Evolutionary conservation across 2,113 vertebrate species (phyloP).

Genomic region (Agapornis roseicollis): DNA sequence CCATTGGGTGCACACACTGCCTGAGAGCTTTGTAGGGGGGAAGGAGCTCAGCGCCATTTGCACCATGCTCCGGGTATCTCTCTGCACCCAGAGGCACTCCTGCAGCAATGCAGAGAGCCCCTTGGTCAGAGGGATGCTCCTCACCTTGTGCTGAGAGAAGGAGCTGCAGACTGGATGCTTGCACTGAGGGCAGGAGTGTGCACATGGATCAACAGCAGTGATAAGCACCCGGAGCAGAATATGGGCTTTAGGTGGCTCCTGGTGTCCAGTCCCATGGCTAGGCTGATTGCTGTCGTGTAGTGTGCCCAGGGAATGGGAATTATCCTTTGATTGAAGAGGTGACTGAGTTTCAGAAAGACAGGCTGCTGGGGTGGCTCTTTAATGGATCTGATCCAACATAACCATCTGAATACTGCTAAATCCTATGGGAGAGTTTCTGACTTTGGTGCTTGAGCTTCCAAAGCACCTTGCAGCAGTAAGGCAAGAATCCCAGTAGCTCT

Average conservation of each 20-base stretch:
- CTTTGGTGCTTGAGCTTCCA: neutral
- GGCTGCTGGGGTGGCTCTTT: neutral
- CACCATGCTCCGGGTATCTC: neutral
- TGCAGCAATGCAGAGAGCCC: neutral
- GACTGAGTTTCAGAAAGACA: neutral
- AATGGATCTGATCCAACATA: neutral
- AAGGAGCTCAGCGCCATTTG: neutral
- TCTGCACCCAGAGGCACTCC: neutral
- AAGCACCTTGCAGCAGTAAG: neutral
- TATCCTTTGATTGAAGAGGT: neutral
- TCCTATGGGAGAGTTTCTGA: neutral
- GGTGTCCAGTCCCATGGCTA: neutral
- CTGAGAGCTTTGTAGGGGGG: neutral
- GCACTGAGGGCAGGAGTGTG: neutral
- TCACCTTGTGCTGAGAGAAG: neutral
- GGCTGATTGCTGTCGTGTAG: neutral
- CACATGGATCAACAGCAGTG: neutral
- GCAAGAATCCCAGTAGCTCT: neutral
- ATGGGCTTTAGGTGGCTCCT: neutral
- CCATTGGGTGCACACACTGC: neutral
- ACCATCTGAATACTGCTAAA: neutral
- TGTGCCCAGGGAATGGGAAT: neutral
- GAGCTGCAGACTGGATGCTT: neutral
- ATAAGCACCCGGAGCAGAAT: neutral
- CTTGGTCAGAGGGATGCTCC: neutral